Percentiles rank a stretch among this genome's conserved stretches.
Conservation (phyloP, 2,113 vertebrate species). For the Antigone vipio region DNA sequence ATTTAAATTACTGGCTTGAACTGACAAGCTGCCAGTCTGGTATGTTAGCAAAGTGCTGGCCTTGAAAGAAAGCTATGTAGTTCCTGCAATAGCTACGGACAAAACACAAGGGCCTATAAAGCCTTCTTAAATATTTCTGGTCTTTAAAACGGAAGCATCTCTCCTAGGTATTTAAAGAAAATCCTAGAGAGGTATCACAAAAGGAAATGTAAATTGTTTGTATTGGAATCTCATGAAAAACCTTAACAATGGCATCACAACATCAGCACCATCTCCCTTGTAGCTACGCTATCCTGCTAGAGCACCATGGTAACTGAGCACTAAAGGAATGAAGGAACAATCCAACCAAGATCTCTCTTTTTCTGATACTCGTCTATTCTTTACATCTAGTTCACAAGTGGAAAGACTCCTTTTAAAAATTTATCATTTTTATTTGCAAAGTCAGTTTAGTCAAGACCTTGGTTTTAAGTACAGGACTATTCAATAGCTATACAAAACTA, state of each 20-base stretch:
- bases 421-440: neutral
- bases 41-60: neutral
- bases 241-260: neutral
- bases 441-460: neutral
- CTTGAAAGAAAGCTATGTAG: neutral
- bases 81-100: neutral
- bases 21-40: slow-evolving; percentile 24
- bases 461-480: neutral
- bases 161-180: neutral
- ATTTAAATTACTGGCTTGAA: slow-evolving; percentile 53
- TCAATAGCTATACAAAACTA: neutral
- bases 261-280: neutral
- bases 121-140: neutral
- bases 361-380: neutral
- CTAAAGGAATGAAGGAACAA: slow-evolving; percentile 8
- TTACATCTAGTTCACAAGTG: neutral
- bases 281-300: neutral
- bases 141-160: neutral
- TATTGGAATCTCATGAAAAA: neutral
- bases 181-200: neutral
- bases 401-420: neutral
- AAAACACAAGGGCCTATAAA: neutral
- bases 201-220: neutral
- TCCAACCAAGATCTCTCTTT: neutral
- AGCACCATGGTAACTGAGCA: slow-evolving; percentile 9